Evolutionary conservation across 2,113 vertebrate genomes (phyloP).

Genomic region (Rhipidura dahli): DNA sequence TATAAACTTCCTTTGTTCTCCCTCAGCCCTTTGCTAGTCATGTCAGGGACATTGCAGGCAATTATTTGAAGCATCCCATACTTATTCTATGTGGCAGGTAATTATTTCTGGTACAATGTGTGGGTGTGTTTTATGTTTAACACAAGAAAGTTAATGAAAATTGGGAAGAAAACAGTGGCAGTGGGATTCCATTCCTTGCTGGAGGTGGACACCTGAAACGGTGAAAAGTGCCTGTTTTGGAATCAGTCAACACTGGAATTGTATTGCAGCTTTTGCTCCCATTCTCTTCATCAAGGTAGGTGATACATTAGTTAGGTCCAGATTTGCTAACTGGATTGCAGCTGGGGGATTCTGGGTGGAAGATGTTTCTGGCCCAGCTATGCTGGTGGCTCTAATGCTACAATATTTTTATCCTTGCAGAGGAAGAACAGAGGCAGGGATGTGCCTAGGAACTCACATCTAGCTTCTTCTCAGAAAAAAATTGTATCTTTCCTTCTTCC

Average conservation of each 20-base stretch:
- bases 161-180: neutral
- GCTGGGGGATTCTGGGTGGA: neutral
- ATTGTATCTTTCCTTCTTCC: neutral
- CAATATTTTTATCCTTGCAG: neutral
- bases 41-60: neutral
- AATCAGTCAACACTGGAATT: neutral
- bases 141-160: neutral
- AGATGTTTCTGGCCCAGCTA: neutral
- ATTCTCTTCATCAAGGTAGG: neutral
- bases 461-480: neutral
- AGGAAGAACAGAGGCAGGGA: neutral
- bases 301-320: fast-evolving
- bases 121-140: neutral
- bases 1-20: neutral
- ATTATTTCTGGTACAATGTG: neutral
- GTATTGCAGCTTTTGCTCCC: neutral
- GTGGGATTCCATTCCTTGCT: neutral
- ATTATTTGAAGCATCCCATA: neutral
- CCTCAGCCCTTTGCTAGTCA: neutral
- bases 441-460: neutral
- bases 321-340: neutral
- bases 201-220: neutral
- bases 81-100: neutral
- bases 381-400: neutral
- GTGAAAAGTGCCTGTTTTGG: neutral